These are phyloP conservation scores for Icerya purchasi DNA, from an alignment of 2,888 invertebrate species.

Conservation along the genomic window DNA sequence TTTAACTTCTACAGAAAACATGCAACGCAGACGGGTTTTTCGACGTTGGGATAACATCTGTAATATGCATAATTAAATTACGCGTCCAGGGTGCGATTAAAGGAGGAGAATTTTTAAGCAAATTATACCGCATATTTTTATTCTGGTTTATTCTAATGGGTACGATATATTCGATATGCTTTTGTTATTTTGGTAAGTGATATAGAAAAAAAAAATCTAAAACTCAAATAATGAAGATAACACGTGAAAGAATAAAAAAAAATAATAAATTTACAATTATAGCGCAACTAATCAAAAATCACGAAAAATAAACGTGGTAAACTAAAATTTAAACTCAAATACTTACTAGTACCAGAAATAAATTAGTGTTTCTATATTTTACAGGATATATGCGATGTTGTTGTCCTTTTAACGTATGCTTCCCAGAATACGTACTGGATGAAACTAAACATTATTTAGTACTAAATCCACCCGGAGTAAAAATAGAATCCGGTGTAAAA, in stretches of 20 bases:
- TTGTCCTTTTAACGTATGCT: slow-evolving; percentile 6
- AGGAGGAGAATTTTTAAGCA: not conserved
- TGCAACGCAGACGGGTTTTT: slow-evolving; percentile 3
- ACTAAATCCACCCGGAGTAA: slow-evolving; percentile 35
- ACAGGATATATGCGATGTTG: not conserved
- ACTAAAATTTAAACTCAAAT: too few species aligned
- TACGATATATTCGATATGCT: not conserved
- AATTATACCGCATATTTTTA: not conserved
- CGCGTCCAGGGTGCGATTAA: not conserved
- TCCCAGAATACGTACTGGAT: slow-evolving; percentile 8
- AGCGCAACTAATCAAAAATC: too few species aligned
- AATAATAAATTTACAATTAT: too few species aligned
- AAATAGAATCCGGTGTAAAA: slow-evolving; percentile 23
- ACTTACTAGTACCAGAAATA: too few species aligned
- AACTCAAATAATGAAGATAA: too few species aligned
- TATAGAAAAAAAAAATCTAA: not conserved
- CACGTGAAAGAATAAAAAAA: too few species aligned
- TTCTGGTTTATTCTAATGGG: not conserved
- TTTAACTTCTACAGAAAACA: not conserved
- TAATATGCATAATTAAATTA: not conserved
- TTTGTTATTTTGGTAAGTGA: not conserved
- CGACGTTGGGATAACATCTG: not conserved
- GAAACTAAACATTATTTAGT: slow-evolving; percentile 25
- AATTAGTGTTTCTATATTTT: too few species aligned
- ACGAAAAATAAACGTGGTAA: too few species aligned